A percentile compares a stretch with the other conserved stretches of the same genome.
These are phyloP conservation scores for Scelioninae gen. 1 DNA, from an alignment of 2,888 invertebrate genomes.

Conservation along the genomic window DNA sequence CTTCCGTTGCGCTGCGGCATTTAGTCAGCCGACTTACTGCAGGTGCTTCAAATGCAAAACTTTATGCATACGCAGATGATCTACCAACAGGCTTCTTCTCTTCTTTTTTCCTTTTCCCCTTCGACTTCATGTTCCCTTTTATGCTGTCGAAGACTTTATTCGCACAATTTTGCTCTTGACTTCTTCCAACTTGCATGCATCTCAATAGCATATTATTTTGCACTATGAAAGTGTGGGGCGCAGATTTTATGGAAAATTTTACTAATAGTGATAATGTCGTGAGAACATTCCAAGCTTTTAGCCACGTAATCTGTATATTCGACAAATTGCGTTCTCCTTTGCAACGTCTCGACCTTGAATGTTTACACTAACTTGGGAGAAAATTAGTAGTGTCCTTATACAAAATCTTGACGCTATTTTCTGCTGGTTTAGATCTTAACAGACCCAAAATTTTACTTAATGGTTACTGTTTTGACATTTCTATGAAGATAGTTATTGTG, in stretches of 20 bases:
- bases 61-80: constrained; percentile 68
- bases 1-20: constrained; percentile 58
- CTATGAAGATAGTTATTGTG: too few species aligned
- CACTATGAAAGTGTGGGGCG: constrained; percentile 42
- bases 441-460: too few species aligned
- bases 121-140: constrained; percentile 5
- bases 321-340: too few species aligned
- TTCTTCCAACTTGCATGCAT: constrained; percentile 50
- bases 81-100: constrained; percentile 40
- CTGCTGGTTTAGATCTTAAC: too few species aligned
- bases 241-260: constrained; percentile 46
- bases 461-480: too few species aligned
- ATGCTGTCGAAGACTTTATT: constrained; percentile 55
- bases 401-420: too few species aligned
- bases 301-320: too few species aligned
- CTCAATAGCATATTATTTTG: constrained; percentile 59
- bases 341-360: too few species aligned
- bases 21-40: constrained; percentile 64
- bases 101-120: constrained; percentile 7
- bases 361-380: too few species aligned
- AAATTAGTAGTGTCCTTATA: too few species aligned
- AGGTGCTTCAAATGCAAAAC: constrained; percentile 70
- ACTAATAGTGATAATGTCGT: constrained; percentile 51
- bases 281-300: constrained; percentile 41
- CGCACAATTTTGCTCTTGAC: constrained; percentile 53